These are phyloP conservation scores for Chelmon rostratus DNA, from an alignment of 2,797 vertebrate species.

Conservation along the genomic window DNA sequence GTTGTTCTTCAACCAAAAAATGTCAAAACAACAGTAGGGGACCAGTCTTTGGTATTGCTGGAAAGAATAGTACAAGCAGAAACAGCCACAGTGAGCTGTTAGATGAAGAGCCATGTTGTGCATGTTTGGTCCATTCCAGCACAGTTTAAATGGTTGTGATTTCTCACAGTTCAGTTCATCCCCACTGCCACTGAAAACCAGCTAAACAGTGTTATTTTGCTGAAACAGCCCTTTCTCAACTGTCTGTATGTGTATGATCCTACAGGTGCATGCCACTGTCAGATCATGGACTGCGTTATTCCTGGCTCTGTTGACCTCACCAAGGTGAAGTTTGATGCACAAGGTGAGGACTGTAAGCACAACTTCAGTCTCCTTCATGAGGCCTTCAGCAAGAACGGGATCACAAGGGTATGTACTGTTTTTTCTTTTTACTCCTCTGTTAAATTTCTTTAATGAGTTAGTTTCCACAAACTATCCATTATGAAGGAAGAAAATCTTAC, in stretches of 20 bases:
- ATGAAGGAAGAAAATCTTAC: background rate
- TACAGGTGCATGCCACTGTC: conserved; percentile 84
- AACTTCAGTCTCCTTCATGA: conserved; percentile 82
- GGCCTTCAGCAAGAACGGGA: conserved; percentile 70
- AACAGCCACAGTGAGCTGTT: too few species aligned
- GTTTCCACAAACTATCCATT: background rate
- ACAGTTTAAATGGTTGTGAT: background rate
- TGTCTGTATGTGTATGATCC: conserved; percentile 16
- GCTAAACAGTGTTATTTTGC: background rate
- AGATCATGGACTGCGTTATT: conserved; percentile 82
- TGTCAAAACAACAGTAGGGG: background rate
- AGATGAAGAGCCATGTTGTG: background rate
- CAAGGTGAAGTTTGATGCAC: conserved; percentile 81
- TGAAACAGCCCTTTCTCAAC: background rate
- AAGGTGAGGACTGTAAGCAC: conserved; percentile 76
- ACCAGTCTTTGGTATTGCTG: background rate
- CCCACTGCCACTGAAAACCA: background rate
- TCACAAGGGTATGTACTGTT: conserved; percentile 72
- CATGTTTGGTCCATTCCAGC: background rate
- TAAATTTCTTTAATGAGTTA: background rate
- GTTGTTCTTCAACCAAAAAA: background rate
- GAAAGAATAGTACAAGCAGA: too few species aligned
- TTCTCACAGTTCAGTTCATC: background rate
- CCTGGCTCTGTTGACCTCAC: conserved; percentile 83
- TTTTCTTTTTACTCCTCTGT: background rate